phyloP scores from a whole-genome alignment of 1,140 invertebrate genomes.

The Leptinotarsa lineolata region DNA sequence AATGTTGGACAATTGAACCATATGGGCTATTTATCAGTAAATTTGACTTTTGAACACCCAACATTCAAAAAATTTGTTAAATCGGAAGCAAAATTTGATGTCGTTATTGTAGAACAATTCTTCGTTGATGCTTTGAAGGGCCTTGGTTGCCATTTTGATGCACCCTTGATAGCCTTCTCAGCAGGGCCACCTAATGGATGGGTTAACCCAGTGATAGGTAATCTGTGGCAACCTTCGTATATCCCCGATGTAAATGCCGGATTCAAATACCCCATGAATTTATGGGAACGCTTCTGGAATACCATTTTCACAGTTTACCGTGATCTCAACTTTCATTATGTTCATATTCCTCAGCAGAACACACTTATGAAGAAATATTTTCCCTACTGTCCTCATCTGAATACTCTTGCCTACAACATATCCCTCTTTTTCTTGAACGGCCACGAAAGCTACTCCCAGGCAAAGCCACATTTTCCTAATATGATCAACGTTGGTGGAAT shows the following conservation, averaged over 20 bases:
- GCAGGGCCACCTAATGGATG: conserved; percentile 48
- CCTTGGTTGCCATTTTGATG: conserved; percentile 54
- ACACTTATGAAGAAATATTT: conserved; percentile 56
- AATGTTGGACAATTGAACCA: not conserved
- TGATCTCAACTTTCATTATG: conserved; percentile 18
- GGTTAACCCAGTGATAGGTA: conserved; percentile 50
- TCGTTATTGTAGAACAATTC: conserved; percentile 58
- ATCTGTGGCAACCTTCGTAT: conserved; percentile 53
- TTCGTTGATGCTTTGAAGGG: conserved; percentile 56
- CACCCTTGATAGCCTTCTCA: conserved; percentile 55
- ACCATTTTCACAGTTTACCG: conserved; percentile 32
- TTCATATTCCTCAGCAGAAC: conserved; percentile 48
- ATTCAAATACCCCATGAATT: conserved; percentile 56
- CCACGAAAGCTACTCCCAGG: conserved; percentile 60
- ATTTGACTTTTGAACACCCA: conserved; percentile 31
- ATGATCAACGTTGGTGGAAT: conserved; percentile 61
- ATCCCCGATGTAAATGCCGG: conserved; percentile 48
- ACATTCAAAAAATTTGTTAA: conserved; percentile 36
- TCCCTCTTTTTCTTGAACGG: conserved; percentile 63
- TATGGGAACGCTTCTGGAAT: conserved; percentile 51
- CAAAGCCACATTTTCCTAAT: conserved; percentile 62
- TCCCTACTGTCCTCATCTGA: conserved; percentile 57
- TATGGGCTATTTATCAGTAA: not conserved
- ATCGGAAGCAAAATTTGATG: conserved; percentile 56
- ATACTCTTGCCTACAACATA: conserved; percentile 58